Base-by-base conservation (phyloP, 2,797 vertebrate genomes). In the Karalla daura region DNA sequence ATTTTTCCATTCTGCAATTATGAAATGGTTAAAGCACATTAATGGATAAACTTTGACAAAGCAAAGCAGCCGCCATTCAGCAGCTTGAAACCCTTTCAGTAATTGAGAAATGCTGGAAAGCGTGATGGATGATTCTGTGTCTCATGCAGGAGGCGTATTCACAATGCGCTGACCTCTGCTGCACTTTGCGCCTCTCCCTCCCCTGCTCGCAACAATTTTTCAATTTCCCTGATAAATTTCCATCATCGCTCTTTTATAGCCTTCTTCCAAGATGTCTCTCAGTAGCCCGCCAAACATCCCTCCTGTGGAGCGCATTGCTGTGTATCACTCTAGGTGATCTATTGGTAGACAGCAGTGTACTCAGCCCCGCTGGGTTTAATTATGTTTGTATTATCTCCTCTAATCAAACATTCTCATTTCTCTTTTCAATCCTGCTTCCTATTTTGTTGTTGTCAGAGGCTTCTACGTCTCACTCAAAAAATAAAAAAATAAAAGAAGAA, bases 331-430 rank as follows among this genome's bases (percentile, higher is more conserved):
- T 81, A 88, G 84, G 85, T 88, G 88, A 92, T 91, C 88, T 86
- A 87, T 87, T 90, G 86, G 85, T 79, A 90, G 89, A 86, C 86
- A 70, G 84, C 76, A 84, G 73, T 79, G 73, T 76, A 65, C 83
- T 83, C 76, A 78, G 80, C 75, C 90, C 87, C 60, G 81, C 88
- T 89, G 88, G 84, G 86, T 89, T 91, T 92, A 91, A 92, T 93
- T 89, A 90, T 90, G 85, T 93, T 91, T 92, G 80, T 78, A 80
- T 90, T 89, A 91, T 92, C 80, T 84, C 55, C 71, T 77, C 86
- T 92, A 91, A 92, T 93, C 89, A 91, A 90, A 92, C 81, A 85
- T 80, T 84, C 74, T 85, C 78, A 86, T 85, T 68, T 86, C 70
- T 80, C 70, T 89, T 83, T 92, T 92, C 74, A 75, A 78, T 83